phyloP scores from a whole-genome alignment of 1,140 invertebrate genomes.

The Phenacoccus solenopsis region DNA sequence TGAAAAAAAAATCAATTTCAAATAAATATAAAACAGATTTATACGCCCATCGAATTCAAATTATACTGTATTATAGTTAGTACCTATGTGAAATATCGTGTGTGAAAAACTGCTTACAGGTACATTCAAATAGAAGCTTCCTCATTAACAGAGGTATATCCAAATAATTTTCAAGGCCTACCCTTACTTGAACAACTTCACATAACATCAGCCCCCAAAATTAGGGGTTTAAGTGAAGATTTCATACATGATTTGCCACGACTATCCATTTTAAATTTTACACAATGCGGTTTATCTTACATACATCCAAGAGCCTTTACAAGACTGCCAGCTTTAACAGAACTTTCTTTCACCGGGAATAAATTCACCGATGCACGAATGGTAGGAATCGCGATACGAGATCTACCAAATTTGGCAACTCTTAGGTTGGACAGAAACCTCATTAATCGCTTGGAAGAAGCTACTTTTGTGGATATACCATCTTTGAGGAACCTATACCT shows the following conservation, averaged over 20 bases:
- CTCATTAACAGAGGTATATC: slow-evolving; percentile 11
- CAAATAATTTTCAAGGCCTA: slow-evolving; percentile 39
- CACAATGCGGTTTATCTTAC: slow-evolving; percentile 58
- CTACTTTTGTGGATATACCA: slow-evolving; percentile 64
- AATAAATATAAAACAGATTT: no score
- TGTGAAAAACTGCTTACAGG: no score
- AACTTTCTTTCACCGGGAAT: slow-evolving; percentile 57
- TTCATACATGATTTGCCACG: slow-evolving; percentile 59
- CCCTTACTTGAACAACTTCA: slow-evolving; percentile 60
- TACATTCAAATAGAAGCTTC: slow-evolving; percentile 23
- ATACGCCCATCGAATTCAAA: no score
- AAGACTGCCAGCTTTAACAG: slow-evolving; percentile 52
- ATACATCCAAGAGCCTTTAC: slow-evolving; percentile 63
- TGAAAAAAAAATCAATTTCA: no score
- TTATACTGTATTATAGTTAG: no score
- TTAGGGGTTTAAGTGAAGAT: slow-evolving; percentile 54
- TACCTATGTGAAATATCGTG: no score
- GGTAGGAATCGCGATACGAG: slow-evolving; percentile 59
- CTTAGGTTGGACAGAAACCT: slow-evolving; percentile 56
- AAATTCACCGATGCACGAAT: slow-evolving; percentile 58
- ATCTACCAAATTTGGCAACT: slow-evolving; percentile 52
- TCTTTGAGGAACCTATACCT: slow-evolving; percentile 53
- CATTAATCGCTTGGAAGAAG: slow-evolving; percentile 55
- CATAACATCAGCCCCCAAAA: slow-evolving; percentile 49
- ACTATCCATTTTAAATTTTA: slow-evolving; percentile 59